phyloP scores from a whole-genome alignment of 2,113 vertebrate species.

The Ovis canadensis region DNA sequence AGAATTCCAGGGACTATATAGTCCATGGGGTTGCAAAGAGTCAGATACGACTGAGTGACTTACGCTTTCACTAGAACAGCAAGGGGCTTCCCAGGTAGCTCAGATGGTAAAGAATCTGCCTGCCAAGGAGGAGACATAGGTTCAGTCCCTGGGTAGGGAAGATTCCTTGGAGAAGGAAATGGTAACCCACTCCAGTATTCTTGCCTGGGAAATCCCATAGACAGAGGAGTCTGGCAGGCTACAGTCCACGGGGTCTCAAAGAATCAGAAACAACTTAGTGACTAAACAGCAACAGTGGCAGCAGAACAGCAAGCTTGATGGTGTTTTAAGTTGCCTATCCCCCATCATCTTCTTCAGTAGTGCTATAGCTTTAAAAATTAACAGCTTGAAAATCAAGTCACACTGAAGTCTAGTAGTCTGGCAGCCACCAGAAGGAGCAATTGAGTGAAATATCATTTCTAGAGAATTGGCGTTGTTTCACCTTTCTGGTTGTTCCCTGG shows the following conservation, averaged over 20 bases:
- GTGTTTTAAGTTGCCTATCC: neutral
- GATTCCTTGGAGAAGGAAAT: neutral
- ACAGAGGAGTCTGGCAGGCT: neutral
- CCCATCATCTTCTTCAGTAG: neutral
- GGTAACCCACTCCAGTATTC: neutral
- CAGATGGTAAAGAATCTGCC: neutral
- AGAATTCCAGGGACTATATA: neutral
- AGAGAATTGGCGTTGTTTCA: neutral
- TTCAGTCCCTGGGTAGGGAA: neutral
- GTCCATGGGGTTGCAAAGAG: neutral
- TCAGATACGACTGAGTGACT: fast-evolving
- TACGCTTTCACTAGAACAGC: neutral
- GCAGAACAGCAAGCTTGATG: neutral
- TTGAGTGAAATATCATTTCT: neutral
- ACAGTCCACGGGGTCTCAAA: neutral
- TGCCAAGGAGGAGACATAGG: neutral
- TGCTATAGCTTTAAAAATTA: neutral
- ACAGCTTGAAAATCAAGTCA: neutral
- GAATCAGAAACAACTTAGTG: neutral
- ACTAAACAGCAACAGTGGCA: neutral
- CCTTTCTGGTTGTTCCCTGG: neutral
- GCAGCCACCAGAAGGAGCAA: neutral
- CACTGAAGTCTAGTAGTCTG: neutral
- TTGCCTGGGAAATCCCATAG: neutral
- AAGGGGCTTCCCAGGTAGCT: neutral